Base-by-base conservation (phyloP, 2,888 invertebrate species). In the Gastracanthus pulcherrimus region DNA sequence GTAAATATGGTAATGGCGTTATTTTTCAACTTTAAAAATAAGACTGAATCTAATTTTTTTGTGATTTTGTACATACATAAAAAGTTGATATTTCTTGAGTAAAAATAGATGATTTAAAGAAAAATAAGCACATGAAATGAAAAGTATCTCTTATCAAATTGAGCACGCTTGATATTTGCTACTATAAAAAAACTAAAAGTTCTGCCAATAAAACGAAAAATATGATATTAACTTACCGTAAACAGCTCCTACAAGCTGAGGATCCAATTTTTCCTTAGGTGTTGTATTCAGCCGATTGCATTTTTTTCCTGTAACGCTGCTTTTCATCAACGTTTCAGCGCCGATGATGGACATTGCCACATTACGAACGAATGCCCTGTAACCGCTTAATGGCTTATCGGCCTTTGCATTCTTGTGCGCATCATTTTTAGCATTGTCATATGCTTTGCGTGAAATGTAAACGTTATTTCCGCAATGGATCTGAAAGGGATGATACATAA, bases 161-260 rank as follows among this genome's bases (percentile, higher is more conserved):
- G n/a, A n/a, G n/a, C n/a, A n/a, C n/a, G n/a, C n/a, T n/a, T n/a
- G n/a, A n/a, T n/a, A n/a, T n/a, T n/a, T n/a, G n/a, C n/a, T n/a
- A n/a, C n/a, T n/a, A n/a, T n/a, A n/a, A n/a, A n/a, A n/a, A 48
- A 71, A 70, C n/a, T 74, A 60, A 31, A 74, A 74, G 11, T 51
- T 51, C 23, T 13, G 19, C 19, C 51, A 51, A 51, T 41, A 51
- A 48, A 13, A 41, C 9, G 41, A 41, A 41, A 41, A 41, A 9
- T 41, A 41, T 13, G 7, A 41, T 41, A 13, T 9, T 41, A 41
- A 3, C 41, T 3, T 3, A 41, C 41, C 41, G 41, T 11, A 41
- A 41, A 9, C 41, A 41, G 41, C 41, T 13, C 41, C 41, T 41
- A 41, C 41, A 13, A 41, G 41, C 13, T 41, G 9, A 41, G 41